phyloP scores from a whole-genome alignment of 2,888 invertebrate genomes.

The Charanyca ferruginea region DNA sequence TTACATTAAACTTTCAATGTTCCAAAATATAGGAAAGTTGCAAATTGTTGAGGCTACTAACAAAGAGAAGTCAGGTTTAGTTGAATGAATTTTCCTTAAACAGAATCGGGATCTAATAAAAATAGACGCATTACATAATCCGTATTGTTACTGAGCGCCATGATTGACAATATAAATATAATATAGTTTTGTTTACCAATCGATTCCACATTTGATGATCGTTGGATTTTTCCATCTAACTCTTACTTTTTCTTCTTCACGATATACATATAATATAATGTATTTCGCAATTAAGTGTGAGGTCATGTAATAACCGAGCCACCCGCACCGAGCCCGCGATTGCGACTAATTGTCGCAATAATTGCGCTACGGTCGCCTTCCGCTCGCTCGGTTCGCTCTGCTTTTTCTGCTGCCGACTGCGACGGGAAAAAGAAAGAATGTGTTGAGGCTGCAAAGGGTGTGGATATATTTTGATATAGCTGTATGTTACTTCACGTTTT shows the following conservation, averaged over 20 bases:
- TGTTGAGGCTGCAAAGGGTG: slow-evolving; percentile 34
- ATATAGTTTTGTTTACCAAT: too few species aligned
- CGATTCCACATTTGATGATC: too few species aligned
- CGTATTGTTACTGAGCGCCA: too few species aligned
- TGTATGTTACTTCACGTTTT: neutral
- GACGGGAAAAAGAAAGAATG: slow-evolving; percentile 39
- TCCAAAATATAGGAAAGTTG: slow-evolving; percentile 31
- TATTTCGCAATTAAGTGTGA: slow-evolving; percentile 49
- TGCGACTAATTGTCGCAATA: slow-evolving; percentile 77
- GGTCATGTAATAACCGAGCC: slow-evolving; percentile 44
- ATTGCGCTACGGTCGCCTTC: slow-evolving; percentile 67
- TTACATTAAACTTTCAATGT: slow-evolving; percentile 25
- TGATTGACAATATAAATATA: too few species aligned
- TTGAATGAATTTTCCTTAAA: slow-evolving; percentile 3
- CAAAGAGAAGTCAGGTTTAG: neutral
- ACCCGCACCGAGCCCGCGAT: slow-evolving; percentile 44
- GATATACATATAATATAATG: too few species aligned
- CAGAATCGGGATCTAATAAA: neutral
- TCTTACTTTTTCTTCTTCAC: neutral
- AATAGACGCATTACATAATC: neutral
- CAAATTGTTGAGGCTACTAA: slow-evolving; percentile 28
- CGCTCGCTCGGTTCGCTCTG: slow-evolving; percentile 56
- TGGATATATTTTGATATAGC: slow-evolving; percentile 4
- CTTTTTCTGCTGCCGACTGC: slow-evolving; percentile 60
- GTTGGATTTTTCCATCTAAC: neutral